Percentiles rank a stretch among this genome's conserved stretches.
These are phyloP conservation scores for Ormyrus labotus DNA, from an alignment of 2,888 invertebrate genomes.

Conservation along the genomic window DNA sequence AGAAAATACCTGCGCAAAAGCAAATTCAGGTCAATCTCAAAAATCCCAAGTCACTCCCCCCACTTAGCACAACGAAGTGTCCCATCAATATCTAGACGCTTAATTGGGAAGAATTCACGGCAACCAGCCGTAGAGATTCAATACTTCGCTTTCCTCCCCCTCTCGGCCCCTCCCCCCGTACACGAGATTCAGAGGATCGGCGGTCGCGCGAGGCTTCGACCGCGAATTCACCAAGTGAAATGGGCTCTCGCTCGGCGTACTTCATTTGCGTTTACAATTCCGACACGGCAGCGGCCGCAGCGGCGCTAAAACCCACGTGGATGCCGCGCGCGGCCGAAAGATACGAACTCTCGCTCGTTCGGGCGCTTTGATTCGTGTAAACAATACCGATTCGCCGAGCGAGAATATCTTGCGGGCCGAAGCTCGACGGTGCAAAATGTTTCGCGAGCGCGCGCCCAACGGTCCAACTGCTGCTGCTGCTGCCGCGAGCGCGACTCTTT, in stretches of 20 bases:
- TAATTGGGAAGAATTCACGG: too few species aligned
- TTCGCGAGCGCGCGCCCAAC: neutral
- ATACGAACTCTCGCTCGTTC: neutral
- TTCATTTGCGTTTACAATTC: slow-evolving; percentile 51
- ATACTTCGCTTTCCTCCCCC: too few species aligned
- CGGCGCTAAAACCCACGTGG: neutral
- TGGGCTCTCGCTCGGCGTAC: neutral
- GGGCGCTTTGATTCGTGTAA: slow-evolving; percentile 51
- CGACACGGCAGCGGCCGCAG: neutral
- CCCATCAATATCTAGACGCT: too few species aligned
- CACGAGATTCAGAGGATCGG: neutral
- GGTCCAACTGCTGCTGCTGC: neutral
- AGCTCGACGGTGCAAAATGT: slow-evolving; percentile 38
- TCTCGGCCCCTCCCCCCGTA: neutral
- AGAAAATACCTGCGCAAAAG: too few species aligned
- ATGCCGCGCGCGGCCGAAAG: neutral
- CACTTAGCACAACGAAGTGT: too few species aligned
- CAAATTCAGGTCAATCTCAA: too few species aligned
- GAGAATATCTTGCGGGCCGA: slow-evolving; percentile 40
- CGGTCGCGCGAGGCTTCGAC: neutral
- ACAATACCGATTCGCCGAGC: slow-evolving; percentile 47
- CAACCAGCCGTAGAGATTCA: too few species aligned
- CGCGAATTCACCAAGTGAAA: slow-evolving; percentile 17
- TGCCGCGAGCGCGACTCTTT: neutral
- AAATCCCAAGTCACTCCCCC: too few species aligned